Evolutionary conservation across 2,888 invertebrate genomes (phyloP).

Genomic region (Phengaris alcon): DNA sequence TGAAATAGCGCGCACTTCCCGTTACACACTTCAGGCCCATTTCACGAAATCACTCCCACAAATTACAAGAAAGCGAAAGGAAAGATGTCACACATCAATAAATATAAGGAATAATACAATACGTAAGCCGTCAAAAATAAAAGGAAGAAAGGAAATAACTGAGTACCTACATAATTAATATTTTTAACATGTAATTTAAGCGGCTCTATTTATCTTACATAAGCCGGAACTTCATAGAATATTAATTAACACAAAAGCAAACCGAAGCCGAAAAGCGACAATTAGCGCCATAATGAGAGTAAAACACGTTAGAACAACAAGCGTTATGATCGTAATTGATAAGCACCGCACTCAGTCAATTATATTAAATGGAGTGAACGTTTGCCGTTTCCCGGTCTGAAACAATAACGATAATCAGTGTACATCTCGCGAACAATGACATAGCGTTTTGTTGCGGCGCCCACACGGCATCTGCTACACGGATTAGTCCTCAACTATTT

Average conservation of each 20-base stretch:
- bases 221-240: background rate
- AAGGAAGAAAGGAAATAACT: background rate
- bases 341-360: conserved; percentile 74
- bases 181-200: background rate
- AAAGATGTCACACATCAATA: too few relatives aligned
- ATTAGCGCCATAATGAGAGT: conserved; percentile 20
- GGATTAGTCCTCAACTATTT: conserved; percentile 15
- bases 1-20: too few relatives aligned
- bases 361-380: conserved; percentile 75
- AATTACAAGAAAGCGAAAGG: too few relatives aligned
- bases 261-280: conserved; percentile 27
- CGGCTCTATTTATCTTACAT: conserved; percentile 12
- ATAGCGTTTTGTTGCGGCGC: conserved; percentile 54
- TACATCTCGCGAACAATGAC: conserved; percentile 73
- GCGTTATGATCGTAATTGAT: conserved; percentile 65
- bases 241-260: conserved; percentile 6
- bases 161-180: background rate
- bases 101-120: background rate
- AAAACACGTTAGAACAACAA: conserved; percentile 37
- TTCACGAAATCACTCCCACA: too few relatives aligned
- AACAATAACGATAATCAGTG: conserved; percentile 74
- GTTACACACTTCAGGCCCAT: too few relatives aligned
- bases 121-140: background rate
- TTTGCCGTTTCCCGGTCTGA: conserved; percentile 68
- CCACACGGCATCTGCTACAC: conserved; percentile 43